phyloP scores from a whole-genome alignment of 2,888 invertebrate species.

The Griposia aprilina region DNA sequence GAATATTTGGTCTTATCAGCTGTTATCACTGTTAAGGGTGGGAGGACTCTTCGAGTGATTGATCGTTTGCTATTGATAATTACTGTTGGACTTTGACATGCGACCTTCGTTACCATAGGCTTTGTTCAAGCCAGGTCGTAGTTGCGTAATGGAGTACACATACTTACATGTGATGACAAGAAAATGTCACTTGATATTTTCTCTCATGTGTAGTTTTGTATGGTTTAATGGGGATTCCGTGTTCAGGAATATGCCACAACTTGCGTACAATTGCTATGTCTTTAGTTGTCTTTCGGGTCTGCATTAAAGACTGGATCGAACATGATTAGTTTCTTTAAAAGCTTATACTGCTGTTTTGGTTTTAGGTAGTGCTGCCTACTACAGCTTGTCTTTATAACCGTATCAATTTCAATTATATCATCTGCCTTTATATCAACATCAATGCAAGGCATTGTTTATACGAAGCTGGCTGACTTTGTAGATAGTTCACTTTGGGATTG shows the following conservation, averaged over 20 bases:
- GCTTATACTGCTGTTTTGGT: not conserved
- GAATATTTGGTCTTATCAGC: constrained; percentile 26
- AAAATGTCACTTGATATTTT: not conserved
- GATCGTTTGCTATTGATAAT: constrained; percentile 40
- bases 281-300: not conserved
- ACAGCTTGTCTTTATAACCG: not conserved
- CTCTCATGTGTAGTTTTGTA: not conserved
- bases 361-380: not conserved
- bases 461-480: not conserved
- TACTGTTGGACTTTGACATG: not conserved
- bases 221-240: not conserved
- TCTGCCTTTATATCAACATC: not conserved
- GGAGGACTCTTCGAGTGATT: constrained; percentile 27
- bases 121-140: not conserved
- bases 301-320: not conserved
- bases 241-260: not conserved
- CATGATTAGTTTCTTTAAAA: not conserved
- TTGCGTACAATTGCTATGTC: not conserved
- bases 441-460: not conserved
- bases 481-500: constrained; percentile 1
- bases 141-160: not conserved
- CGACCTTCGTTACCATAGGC: not conserved
- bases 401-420: not conserved
- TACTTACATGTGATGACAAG: not conserved
- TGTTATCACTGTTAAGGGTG: constrained; percentile 24